Evolutionary conservation across 2,113 vertebrate species (phyloP), one percentile per base, ranked within the genome.

Genomic region (Brachyhypopomus gauderio): DNA sequence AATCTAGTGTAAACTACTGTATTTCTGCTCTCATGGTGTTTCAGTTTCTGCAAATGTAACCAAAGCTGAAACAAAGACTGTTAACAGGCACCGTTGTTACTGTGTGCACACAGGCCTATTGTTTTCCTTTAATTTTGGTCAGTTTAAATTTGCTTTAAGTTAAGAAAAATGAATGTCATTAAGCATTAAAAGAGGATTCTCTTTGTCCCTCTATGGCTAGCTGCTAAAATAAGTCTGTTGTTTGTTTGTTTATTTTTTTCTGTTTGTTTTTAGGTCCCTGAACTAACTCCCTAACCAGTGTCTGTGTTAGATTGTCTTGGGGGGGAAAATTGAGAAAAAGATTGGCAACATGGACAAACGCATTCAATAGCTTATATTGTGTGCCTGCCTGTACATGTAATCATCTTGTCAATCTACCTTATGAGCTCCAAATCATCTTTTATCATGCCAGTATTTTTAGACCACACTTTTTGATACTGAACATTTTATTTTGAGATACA

Each of bases 401-500:
- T 80, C 78, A 64, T 64, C 70, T 80, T 41, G 59, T 74, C 62
- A 67, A 45, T 79, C 55, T 25, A 71, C 34, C n/a, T 38, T 70
- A 69, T 27, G 22, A 75, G 72, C 79, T 75, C 72, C 62, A 58
- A 66, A 59, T 81, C 22, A 81, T 52, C 77, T 79, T 81, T 81
- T 81, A 17, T 75, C 72, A 75, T 79, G 82, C 82, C 82, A 84
- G 77, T 84, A 79, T 84, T 75, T 79, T 71, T 75, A 84, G 48
- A 84, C 22, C 64, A 83, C 77, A 70, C 22, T 73, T 70, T 83
- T 84, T 84, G 77, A 84, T 84, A 84, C 82, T 71, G 77, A 84
- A 84, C 71, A 38, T 67, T 84, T 84, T 84, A 79, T 87, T 87
- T 86, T 86, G 72, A 38, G 81, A 48, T 88, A 83, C 87, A 84